These are phyloP conservation scores for Sebastiscus tertius DNA, from an alignment of 2,797 vertebrate genomes.

Conservation along the genomic window DNA sequence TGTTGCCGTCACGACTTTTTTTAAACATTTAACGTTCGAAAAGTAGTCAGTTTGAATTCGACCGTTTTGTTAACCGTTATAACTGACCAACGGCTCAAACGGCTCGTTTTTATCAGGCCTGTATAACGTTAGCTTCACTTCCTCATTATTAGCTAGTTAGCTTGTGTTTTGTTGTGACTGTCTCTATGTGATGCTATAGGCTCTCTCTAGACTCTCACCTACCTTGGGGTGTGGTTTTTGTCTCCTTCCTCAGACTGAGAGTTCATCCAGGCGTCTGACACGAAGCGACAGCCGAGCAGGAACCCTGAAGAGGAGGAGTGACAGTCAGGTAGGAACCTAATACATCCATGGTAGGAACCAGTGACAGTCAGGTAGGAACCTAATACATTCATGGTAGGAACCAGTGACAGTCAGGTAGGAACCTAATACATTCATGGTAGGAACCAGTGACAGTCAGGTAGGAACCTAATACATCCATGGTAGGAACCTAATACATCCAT, in stretches of 20 bases:
- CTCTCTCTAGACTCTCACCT: background rate
- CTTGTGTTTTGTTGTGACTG: background rate
- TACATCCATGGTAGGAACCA: fast-evolving
- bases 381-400: no score
- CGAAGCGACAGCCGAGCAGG: slow-evolving; percentile 81
- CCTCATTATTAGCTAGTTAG: background rate
- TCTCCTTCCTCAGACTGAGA: slow-evolving; percentile 69
- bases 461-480: no score
- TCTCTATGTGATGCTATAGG: background rate
- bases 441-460: no score
- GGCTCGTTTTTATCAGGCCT: background rate
- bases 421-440: no score
- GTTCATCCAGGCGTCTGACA: slow-evolving; percentile 74
- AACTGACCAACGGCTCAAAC: background rate
- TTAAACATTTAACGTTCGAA: background rate
- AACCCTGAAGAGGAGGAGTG: slow-evolving; percentile 70
- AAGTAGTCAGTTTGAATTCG: no score
- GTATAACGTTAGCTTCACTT: slow-evolving; percentile 22
- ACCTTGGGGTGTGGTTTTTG: background rate
- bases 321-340: slow-evolving; percentile 74
- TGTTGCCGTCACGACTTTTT: fast-evolving
- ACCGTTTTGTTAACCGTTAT: background rate
- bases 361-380: no score
- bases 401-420: no score
- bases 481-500: no score